phyloP scores from a whole-genome alignment of 2,113 vertebrate species.

The Paradisaea rubra region DNA sequence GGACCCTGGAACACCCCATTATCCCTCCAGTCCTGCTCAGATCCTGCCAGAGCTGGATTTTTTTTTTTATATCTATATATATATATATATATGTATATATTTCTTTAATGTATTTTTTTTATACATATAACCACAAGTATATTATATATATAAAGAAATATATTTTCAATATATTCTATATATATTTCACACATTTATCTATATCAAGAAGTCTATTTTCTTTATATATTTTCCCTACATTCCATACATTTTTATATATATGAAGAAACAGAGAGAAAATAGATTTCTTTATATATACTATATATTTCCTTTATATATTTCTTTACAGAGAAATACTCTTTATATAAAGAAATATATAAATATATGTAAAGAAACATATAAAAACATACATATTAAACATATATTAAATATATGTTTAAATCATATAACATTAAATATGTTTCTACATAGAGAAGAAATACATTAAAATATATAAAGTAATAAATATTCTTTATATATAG shows the following conservation, averaged over 20 bases:
- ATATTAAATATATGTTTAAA: neutral
- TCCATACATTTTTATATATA: neutral
- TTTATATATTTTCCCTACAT: neutral
- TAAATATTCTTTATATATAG: neutral
- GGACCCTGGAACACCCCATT: neutral
- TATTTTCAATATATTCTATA: neutral
- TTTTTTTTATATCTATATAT: neutral
- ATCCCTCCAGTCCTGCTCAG: neutral
- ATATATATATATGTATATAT: neutral
- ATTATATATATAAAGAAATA: slow-evolving; percentile 3
- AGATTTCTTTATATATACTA: neutral
- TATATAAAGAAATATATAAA: neutral
- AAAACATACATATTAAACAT: neutral
- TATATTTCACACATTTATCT: neutral
- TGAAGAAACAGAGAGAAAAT: neutral
- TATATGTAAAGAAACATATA: neutral
- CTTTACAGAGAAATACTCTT: too few species aligned
- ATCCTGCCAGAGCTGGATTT: neutral
- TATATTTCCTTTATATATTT: neutral
- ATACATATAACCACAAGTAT: neutral
- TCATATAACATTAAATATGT: neutral
- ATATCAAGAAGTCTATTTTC: neutral
- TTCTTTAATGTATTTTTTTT: neutral
- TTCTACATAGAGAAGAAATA: neutral
- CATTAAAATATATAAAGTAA: neutral